Base-by-base conservation (phyloP, 2,113 vertebrate genomes). In the Pedionomus torquatus region DNA sequence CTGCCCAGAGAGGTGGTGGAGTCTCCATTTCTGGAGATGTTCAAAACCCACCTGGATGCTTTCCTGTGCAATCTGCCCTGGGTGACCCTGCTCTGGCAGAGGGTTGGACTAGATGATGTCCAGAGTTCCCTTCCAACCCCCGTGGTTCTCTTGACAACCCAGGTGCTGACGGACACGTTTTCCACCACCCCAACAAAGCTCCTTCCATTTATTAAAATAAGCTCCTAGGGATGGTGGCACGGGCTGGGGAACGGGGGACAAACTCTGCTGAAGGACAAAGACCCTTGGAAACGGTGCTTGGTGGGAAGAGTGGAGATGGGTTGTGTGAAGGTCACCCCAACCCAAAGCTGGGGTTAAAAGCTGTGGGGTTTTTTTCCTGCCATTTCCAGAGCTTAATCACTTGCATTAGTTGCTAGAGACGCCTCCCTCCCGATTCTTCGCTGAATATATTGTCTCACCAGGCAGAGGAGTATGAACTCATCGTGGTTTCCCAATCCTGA, bases 381-480 rank as follows among this genome's bases (percentile, higher is more conserved):
- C 63, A 3, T 46, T 61, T 35, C 68, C 51, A 90, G 90, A 61
- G 2, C 83, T 41, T 26, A 31, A 58, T 23, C 94, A 57, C 93
- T 90, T 7, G 80, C 52, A 8, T 57, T 28, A 89, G 91, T 46
- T 87, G 94, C 87, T 81, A 74, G 95, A 95, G 76, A 70, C 10
- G 41, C 83, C 87, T 94, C 80, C 69, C 76, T 80, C 83, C 20
- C 77, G 11, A 5, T 21, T 68, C 65, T 51, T 72, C 17, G 2
- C 70, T 9, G 65, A 90, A 63, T 77, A 81, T 46, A 63, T 86
- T 83, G 90, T 95, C 89, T 71, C 89, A 74, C 87, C 93, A 71
- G 78, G 89, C 93, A 84, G 77, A 75, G 90, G 66, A 84, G 69
- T 11, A 93, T 95, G 95, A 97, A 96, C 95, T 97, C 96, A 92